phyloP scores from a whole-genome alignment of 1,140 invertebrate species.

The Caenorhabditis briggsae region DNA sequence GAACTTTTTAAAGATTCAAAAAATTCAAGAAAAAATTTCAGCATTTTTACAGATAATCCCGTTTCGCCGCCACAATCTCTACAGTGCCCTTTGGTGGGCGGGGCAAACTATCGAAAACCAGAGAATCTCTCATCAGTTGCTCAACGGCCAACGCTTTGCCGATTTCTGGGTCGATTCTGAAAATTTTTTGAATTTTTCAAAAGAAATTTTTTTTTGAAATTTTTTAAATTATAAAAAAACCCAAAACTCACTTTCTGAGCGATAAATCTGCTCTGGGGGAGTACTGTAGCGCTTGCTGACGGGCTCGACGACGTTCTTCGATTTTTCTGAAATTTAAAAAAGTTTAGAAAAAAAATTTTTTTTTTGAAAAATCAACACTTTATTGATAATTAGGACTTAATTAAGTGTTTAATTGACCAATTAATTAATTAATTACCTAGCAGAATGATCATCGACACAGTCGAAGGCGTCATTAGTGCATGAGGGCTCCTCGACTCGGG shows the following conservation, averaged over 20 bases:
- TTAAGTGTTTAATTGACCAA: too few species aligned
- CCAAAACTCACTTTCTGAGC: constrained; percentile 38
- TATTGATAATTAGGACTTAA: too few species aligned
- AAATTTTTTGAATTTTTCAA: neutral
- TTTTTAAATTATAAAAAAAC: too few species aligned
- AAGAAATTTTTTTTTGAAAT: neutral
- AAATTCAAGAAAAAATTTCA: neutral
- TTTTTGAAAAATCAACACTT: too few species aligned
- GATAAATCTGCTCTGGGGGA: constrained; percentile 14
- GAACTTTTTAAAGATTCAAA: neutral
- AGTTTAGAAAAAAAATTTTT: too few species aligned
- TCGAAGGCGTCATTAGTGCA: constrained; percentile 39
- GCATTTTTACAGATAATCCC: constrained; percentile 3
- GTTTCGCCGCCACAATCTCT: constrained; percentile 39
- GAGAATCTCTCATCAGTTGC: constrained; percentile 12
- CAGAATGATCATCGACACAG: neutral
- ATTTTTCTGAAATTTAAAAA: constrained; percentile 5
- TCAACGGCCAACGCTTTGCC: constrained; percentile 37
- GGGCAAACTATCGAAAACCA: constrained; percentile 34
- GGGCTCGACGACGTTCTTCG: constrained; percentile 37
- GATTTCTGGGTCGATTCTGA: constrained; percentile 47
- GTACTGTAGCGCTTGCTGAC: constrained; percentile 37
- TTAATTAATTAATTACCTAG: neutral
- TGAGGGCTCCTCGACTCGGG: constrained; percentile 30
- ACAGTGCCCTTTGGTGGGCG: constrained; percentile 25